A percentile compares a stretch with the other conserved stretches of the same genome.
These are phyloP conservation scores for Spilosoma lubricipeda DNA, from an alignment of 2,888 invertebrate genomes.

Conservation along the genomic window DNA sequence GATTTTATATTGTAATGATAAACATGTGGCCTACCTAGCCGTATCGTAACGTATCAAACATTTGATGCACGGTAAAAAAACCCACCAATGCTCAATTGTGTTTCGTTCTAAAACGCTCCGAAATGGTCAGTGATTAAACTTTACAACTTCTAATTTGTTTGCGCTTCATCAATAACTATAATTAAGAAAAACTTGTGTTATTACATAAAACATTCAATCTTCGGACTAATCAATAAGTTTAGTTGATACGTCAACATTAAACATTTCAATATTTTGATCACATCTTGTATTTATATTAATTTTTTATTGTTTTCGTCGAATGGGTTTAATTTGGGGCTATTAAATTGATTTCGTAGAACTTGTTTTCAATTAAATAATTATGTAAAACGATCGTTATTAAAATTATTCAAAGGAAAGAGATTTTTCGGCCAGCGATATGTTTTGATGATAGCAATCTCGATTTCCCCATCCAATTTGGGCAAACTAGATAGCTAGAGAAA, in stretches of 20 bases:
- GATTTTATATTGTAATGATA: not conserved
- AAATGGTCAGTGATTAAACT: slow-evolving; percentile 52
- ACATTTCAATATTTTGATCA: slow-evolving; percentile 23
- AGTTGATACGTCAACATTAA: slow-evolving; percentile 19
- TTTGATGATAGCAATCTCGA: slow-evolving; percentile 13
- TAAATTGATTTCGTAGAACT: slow-evolving; percentile 19
- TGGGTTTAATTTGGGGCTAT: slow-evolving; percentile 22
- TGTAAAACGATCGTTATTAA: slow-evolving; percentile 15
- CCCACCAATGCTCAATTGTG: slow-evolving; percentile 40
- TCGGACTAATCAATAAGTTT: slow-evolving; percentile 23
- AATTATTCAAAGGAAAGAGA: slow-evolving; percentile 7
- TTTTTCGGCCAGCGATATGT: slow-evolving; percentile 12
- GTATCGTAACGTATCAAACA: not conserved
- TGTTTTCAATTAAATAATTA: slow-evolving; percentile 31
- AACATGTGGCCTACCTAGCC: not conserved
- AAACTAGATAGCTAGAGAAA: not conserved
- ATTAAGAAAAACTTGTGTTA: slow-evolving; percentile 44
- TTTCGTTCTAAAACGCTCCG: slow-evolving; percentile 38
- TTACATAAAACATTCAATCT: slow-evolving; percentile 43
- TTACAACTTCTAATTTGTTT: slow-evolving; percentile 57
- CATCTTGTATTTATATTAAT: slow-evolving; percentile 21
- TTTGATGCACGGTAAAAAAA: slow-evolving; percentile 25
- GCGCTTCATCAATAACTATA: slow-evolving; percentile 52
- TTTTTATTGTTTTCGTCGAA: slow-evolving; percentile 24
- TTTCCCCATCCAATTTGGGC: slow-evolving; percentile 19